Evolutionary conservation across 2,888 invertebrate genomes (phyloP).

Genomic region (Itoplectis maculator): DNA sequence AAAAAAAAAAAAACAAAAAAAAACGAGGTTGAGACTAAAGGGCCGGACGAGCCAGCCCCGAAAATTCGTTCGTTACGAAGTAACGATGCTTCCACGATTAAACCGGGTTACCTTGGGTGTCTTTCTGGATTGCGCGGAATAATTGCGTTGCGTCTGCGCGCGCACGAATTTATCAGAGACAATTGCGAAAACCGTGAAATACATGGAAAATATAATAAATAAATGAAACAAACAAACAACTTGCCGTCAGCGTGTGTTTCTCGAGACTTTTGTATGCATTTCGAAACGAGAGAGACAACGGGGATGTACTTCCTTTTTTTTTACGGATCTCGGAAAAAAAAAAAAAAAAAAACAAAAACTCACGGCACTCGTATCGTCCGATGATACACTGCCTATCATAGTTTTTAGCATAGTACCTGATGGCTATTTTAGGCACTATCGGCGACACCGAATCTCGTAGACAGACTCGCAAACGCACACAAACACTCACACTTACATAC

Average conservation of each 20-base stretch:
- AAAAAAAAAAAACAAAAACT: neutral
- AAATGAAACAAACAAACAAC: neutral
- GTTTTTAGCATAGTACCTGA: slow-evolving; percentile 57
- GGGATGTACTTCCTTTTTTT: slow-evolving; percentile 35
- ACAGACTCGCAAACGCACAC: slow-evolving; percentile 37
- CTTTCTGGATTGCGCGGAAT: slow-evolving; percentile 48
- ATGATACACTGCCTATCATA: slow-evolving; percentile 32
- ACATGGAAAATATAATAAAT: neutral
- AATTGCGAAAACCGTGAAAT: neutral
- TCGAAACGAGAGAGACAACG: slow-evolving; percentile 37
- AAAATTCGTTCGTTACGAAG: slow-evolving; percentile 64
- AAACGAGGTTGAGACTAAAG: slow-evolving; percentile 46
- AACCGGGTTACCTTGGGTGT: slow-evolving; percentile 54
- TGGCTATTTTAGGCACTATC: slow-evolving; percentile 47
- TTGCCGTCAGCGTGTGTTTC: slow-evolving; percentile 13
- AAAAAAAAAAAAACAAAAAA: no score
- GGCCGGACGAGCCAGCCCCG: slow-evolving; percentile 5
- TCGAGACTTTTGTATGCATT: slow-evolving; percentile 50
- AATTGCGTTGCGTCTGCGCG: slow-evolving; percentile 56
- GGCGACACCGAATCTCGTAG: slow-evolving; percentile 44
- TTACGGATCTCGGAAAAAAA: slow-evolving; percentile 15
- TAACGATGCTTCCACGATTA: slow-evolving; percentile 62
- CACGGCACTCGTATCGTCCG: slow-evolving; percentile 56
- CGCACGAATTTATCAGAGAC: slow-evolving; percentile 4
- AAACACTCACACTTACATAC: neutral